Conservation (phyloP, 2,113 vertebrate genomes). For the Petrocephalus zakoni region DNA sequence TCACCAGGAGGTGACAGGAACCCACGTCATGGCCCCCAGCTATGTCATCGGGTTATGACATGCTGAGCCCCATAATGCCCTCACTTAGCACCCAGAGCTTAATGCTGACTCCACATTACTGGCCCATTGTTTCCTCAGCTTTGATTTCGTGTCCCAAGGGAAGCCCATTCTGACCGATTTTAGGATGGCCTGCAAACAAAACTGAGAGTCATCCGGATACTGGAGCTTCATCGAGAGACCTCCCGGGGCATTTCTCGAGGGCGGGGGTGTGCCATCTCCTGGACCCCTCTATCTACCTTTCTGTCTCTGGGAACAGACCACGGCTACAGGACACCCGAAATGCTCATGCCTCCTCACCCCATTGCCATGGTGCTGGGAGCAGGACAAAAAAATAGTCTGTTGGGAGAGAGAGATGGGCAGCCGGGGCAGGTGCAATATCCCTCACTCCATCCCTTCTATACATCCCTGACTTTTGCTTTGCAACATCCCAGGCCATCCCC, state of each 20-base stretch:
- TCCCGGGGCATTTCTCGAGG: background rate
- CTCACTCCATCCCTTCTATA: background rate
- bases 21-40: background rate
- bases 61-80: background rate
- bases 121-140: background rate
- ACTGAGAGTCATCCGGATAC: background rate
- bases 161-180: background rate
- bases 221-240: background rate
- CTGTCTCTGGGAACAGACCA: background rate
- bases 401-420: background rate
- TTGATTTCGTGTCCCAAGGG: background rate
- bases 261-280: background rate
- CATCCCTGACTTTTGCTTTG: background rate
- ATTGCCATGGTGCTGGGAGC: background rate
- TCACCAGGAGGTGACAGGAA: background rate
- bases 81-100: background rate
- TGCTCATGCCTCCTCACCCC: background rate
- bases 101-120: background rate
- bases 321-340: background rate
- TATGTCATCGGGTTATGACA: background rate
- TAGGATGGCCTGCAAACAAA: background rate
- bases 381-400: background rate
- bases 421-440: background rate
- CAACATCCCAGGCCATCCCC: background rate
- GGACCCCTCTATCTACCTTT: background rate